Base-by-base conservation (phyloP, 2,113 vertebrate genomes). In the Sarotherodon lohbergeri region DNA sequence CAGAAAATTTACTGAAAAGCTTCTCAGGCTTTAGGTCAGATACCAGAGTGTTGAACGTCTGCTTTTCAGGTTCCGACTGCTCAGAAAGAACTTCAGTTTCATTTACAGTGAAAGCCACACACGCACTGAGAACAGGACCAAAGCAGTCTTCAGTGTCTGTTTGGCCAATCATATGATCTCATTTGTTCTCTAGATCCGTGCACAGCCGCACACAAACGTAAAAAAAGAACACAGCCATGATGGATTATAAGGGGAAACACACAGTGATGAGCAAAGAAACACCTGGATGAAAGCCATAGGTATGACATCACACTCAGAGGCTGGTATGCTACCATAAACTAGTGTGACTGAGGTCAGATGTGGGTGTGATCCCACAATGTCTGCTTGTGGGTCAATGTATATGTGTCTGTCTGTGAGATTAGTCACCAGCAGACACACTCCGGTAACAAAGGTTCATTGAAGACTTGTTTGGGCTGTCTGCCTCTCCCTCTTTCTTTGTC, bases 371-470 rank as follows among this genome's bases (percentile, higher is more conserved):
- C 43, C 82, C 52, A 86, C 90, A 71, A 68, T 91, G 91, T 92
- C 52, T 89, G 82, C 19, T 29, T 89, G 43, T 84, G 52, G 88
- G 85, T 90, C 66, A 80, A 36, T 78, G 73, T 86, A 66, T 82
- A 54, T 83, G 84, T 86, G 90, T 90, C 66, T 90, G 88, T 80
- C 55, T 94, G 79, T 86, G 87, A 89, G 82, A 86, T 93, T 93
- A 92, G 87, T 95, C 95, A 94, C 81, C 91, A 93, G 68, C 87
- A 88, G 57, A 16, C 63, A 2, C 73, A 43, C 79, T 88, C 80
- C 46, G 63, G 56, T 86, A 90, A 94, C 92, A 93, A 92, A 93
- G 91, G 80, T 83, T 94, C 89, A 93, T 92, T 94, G 90, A 93
- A 83, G 59, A 86, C 48, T 41, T 55, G 82, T 83, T 90, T 82